Evolutionary conservation across 2,113 vertebrate genomes (phyloP).

Genomic region (Xiphophorus maculatus): DNA sequence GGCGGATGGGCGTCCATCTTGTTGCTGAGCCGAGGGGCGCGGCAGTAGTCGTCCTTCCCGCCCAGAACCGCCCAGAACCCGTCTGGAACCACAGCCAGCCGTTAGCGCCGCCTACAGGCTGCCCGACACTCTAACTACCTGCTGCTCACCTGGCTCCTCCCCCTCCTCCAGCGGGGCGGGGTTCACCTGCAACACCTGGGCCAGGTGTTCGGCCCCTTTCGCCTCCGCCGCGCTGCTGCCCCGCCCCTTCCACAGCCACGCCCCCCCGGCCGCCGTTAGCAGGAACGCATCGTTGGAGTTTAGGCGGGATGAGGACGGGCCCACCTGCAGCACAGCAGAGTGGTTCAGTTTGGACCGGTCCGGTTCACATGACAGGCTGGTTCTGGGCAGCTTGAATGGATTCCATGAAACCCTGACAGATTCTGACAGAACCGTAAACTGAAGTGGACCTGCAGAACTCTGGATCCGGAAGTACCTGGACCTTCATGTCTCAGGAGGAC

Average conservation of each 20-base stretch:
- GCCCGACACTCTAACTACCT: too few species aligned
- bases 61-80: conserved; percentile 92
- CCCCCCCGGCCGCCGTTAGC: conserved; percentile 81
- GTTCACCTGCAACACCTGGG: conserved; percentile 76
- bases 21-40: conserved; percentile 92
- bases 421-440: background rate
- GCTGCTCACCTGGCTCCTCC: conserved; percentile 84
- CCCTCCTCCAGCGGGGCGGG: conserved; percentile 83
- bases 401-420: background rate
- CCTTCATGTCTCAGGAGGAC: too few species aligned
- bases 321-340: conserved; percentile 74
- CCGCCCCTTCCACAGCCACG: conserved; percentile 86
- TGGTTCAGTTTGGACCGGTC: background rate
- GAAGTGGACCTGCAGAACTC: too few species aligned
- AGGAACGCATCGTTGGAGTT: conserved; percentile 91
- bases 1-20: conserved; percentile 94
- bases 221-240: conserved; percentile 82
- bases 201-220: conserved; percentile 80
- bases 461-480: too few species aligned
- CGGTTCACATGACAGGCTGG: too few species aligned
- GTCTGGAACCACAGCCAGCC: conserved; percentile 70
- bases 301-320: conserved; percentile 80
- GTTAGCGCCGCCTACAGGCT: too few species aligned
- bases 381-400: background rate
- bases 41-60: conserved; percentile 89